Base-by-base conservation (phyloP, 1,140 invertebrate species). In the Dreissena polymorpha region DNA sequence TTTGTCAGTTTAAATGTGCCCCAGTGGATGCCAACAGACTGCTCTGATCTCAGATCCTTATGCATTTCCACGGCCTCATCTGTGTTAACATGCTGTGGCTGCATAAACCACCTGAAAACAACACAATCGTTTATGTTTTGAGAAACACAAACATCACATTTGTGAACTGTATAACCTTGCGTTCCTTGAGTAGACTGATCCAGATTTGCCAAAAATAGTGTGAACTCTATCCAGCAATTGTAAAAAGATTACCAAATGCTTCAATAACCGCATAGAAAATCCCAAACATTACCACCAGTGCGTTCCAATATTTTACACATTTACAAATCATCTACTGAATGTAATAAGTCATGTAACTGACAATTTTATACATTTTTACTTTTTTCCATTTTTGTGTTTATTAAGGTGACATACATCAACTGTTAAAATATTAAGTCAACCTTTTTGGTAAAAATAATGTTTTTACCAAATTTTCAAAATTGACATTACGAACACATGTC, bases 31-130 rank as follows among this genome's bases (percentile, higher is more conserved):
- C 88, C 92, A 64, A 93, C 63, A 25, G 91, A 90, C 25, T 78
- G 76, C 65, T 88, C 67, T 21, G 86, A 65, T 69, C 83, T 79
- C 13, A 94, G 68, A 87, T 94, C 93, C 60, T 85, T 64, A 86
- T 95, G 94, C 25, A 94, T 93, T 74, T 91, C 53, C 14, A 95
- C 92, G 21, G 94, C 94, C 87, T 94, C 93, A 53, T 90, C 88
- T 16, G 94, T 94, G 86, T 94, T 89, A 23, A 94, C 90, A 88
- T 95, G 94, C 68, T 94, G 93, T 72, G 89, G 87, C 68, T 86
- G 87, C 93, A 94, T 93, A 81, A 94, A 94, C 87, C 88, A 89
- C 64, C 90, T 89, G 70, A 5, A 83, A 74, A 29, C 82, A 18
- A 18, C 23, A 55, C 23, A 16, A n/a, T 23, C n/a, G 5, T 12